Percentiles rank a stretch among this genome's conserved stretches.
phyloP scores from a whole-genome alignment of 2,888 invertebrate species.

The Selenia dentaria region DNA sequence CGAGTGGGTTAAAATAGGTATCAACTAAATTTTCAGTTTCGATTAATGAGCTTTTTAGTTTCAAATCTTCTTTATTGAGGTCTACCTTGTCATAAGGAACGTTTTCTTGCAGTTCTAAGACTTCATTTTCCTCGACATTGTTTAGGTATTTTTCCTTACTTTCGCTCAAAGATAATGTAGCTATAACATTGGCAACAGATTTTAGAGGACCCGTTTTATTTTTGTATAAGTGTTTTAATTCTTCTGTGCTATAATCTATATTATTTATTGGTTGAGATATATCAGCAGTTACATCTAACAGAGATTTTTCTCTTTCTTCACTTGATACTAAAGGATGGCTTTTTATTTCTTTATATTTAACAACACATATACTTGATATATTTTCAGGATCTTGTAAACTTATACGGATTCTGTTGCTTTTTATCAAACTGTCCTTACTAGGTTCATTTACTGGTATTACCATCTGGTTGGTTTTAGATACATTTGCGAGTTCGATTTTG shows the following conservation, averaged over 20 bases:
- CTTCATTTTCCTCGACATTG: not conserved
- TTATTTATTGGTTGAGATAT: slow-evolving; percentile 5
- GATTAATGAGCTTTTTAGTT: not conserved
- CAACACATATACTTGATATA: not conserved
- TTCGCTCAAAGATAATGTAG: not conserved
- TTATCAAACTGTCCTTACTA: not conserved
- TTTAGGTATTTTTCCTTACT: not conserved
- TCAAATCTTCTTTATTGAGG: not conserved
- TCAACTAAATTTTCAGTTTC: not conserved
- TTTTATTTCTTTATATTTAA: not conserved
- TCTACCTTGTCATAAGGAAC: not conserved
- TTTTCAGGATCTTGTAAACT: not conserved
- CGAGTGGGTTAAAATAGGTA: not conserved
- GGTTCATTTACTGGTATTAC: not conserved
- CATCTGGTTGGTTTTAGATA: not conserved
- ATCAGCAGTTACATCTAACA: slow-evolving; percentile 1
- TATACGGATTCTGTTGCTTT: not conserved
- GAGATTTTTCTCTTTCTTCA: slow-evolving; percentile 1
- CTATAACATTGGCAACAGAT: slow-evolving; percentile 11
- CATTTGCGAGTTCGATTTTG: not conserved
- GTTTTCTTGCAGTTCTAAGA: not conserved
- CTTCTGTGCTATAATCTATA: slow-evolving; percentile 1
- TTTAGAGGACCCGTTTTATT: slow-evolving; percentile 11
- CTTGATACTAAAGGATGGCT: slow-evolving; percentile 1
- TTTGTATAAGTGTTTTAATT: slow-evolving; percentile 21